Percentiles rank a stretch among this genome's conserved stretches.
phyloP scores from a whole-genome alignment of 2,888 invertebrate genomes.

The Latrodectus hesperus region DNA sequence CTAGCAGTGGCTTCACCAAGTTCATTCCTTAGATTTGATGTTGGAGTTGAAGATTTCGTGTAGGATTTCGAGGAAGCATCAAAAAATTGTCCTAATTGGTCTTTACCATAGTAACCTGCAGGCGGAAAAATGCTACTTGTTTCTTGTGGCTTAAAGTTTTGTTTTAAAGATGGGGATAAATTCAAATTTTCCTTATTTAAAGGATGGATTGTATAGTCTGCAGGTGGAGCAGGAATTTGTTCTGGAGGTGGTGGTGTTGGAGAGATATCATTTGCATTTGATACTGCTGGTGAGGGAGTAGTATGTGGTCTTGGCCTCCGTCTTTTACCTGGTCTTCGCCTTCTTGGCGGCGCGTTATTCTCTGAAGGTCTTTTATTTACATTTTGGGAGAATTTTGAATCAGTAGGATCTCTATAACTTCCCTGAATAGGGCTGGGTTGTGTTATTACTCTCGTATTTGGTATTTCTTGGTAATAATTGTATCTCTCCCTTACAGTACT shows the following conservation, averaged over 20 bases:
- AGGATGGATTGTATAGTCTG: slow-evolving; percentile 48
- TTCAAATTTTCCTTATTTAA: slow-evolving; percentile 6
- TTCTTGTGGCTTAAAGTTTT: slow-evolving; percentile 12
- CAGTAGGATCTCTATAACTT: slow-evolving; percentile 1
- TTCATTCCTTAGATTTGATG: slow-evolving; percentile 25
- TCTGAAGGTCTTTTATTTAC: slow-evolving; percentile 6
- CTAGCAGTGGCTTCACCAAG: slow-evolving; percentile 40
- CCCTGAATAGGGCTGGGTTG: slow-evolving; percentile 11
- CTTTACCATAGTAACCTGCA: slow-evolving; percentile 64
- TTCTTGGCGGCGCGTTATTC: slow-evolving; percentile 18
- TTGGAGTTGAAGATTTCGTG: slow-evolving; percentile 32
- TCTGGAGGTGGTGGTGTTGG: slow-evolving; percentile 60
- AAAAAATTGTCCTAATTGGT: slow-evolving; percentile 60
- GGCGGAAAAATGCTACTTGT: slow-evolving; percentile 54
- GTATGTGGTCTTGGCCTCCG: slow-evolving; percentile 39
- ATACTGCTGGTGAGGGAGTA: slow-evolving; percentile 4
- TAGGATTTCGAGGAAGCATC: slow-evolving; percentile 42
- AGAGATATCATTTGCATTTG: slow-evolving; percentile 40
- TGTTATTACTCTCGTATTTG: slow-evolving; percentile 1
- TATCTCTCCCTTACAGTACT: slow-evolving; percentile 2
- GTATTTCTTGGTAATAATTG: slow-evolving; percentile 21
- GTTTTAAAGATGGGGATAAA: slow-evolving; percentile 19
- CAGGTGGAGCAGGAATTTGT: slow-evolving; percentile 60
- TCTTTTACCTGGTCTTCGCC: slow-evolving; percentile 37
- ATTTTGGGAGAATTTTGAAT: slow-evolving; percentile 13